These are phyloP conservation scores for Pterocles burchelli DNA, from an alignment of 2,113 vertebrate genomes.

Conservation along the genomic window DNA sequence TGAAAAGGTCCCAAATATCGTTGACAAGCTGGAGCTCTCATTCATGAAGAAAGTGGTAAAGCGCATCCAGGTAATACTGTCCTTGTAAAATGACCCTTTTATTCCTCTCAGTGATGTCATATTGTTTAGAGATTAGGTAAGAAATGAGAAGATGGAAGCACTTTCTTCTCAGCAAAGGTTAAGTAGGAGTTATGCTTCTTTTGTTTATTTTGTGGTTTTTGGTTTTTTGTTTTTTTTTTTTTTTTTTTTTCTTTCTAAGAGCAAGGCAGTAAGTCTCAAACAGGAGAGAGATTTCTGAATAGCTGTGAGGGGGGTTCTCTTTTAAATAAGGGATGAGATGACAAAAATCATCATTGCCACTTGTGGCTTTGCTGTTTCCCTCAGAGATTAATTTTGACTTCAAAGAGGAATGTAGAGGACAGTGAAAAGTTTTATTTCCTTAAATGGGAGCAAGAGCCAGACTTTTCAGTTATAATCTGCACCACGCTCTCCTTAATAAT, in stretches of 20 bases:
- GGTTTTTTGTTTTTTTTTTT: neutral
- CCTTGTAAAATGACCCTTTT: neutral
- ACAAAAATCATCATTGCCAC: neutral
- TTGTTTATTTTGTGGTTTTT: neutral
- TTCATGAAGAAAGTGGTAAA: neutral
- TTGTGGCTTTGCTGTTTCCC: neutral
- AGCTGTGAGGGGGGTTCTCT: neutral
- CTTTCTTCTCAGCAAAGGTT: neutral
- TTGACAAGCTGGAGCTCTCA: neutral
- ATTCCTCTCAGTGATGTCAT: neutral
- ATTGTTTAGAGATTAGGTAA: neutral
- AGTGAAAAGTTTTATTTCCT: neutral
- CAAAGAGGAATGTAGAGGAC: neutral
- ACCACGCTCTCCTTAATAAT: neutral
- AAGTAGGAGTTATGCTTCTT: neutral
- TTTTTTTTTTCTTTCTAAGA: neutral
- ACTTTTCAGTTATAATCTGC: neutral
- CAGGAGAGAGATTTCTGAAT: neutral
- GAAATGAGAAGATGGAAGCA: neutral
- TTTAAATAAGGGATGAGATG: neutral
- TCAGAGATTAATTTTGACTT: neutral
- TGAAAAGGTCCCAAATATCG: neutral
- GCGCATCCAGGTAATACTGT: neutral
- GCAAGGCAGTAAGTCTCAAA: neutral
- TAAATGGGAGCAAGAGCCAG: neutral